Evolutionary conservation across 2,113 vertebrate genomes (phyloP).

Genomic region (Microtus oregoni): DNA sequence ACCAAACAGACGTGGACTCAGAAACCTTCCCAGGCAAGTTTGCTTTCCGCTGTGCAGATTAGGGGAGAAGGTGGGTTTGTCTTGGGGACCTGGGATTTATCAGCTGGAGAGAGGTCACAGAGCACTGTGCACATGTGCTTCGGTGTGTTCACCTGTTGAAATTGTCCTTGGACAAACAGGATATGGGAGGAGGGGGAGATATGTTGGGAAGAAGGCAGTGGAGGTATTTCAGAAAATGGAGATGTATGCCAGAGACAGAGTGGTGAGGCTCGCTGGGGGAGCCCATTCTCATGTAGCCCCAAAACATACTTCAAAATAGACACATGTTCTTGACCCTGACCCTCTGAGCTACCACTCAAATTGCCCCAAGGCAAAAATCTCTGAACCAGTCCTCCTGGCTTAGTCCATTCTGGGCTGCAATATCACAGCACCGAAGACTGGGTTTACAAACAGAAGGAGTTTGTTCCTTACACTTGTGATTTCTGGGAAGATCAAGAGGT

Average conservation of each 20-base stretch:
- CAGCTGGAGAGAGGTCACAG: not conserved
- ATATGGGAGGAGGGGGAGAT: not conserved
- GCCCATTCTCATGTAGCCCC: not conserved
- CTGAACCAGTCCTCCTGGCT: not conserved
- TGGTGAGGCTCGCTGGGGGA: not conserved
- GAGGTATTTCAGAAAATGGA: not conserved
- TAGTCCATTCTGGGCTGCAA: not conserved
- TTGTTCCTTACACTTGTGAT: not conserved
- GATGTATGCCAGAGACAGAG: not conserved
- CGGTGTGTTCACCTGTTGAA: not conserved
- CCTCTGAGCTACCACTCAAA: not conserved
- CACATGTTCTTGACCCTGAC: not conserved
- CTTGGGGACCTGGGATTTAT: not conserved
- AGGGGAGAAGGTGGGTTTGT: not conserved
- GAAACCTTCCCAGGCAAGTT: constrained; percentile 49
- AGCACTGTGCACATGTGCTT: not conserved
- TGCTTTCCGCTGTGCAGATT: not conserved
- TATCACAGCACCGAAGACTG: not conserved
- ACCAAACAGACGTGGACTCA: constrained; percentile 21
- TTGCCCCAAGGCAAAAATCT: not conserved
- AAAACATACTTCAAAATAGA: constrained; percentile 9
- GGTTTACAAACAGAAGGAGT: not conserved
- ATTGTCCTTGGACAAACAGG: not conserved
- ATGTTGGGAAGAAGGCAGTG: not conserved
- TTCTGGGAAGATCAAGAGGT: not conserved